Conservation (phyloP, 2,888 invertebrate genomes). For the Drosophila macrospina region DNA sequence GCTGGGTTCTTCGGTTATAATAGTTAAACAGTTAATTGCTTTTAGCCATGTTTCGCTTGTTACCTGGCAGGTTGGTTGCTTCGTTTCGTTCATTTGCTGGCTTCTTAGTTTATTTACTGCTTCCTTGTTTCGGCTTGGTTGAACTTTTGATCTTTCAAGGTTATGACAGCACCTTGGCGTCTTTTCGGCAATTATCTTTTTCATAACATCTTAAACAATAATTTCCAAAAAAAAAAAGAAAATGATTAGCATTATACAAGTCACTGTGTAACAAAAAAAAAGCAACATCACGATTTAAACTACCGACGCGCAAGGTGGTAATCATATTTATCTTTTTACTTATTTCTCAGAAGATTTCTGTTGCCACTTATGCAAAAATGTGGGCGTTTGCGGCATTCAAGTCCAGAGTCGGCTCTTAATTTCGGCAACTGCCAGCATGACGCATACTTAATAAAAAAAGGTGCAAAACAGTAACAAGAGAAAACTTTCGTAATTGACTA, state of each 20-base stretch:
- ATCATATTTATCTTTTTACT: constrained; percentile 16
- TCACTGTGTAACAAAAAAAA: constrained; percentile 45
- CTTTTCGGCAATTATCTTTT: constrained; percentile 66
- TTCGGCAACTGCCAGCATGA: constrained; percentile 30
- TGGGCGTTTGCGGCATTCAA: constrained; percentile 40
- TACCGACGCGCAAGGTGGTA: constrained; percentile 57
- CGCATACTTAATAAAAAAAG: constrained; percentile 41
- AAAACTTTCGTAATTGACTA: neutral
- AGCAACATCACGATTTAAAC: constrained; percentile 61
- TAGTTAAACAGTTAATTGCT: constrained; percentile 71
- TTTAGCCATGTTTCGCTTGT: constrained; percentile 55
- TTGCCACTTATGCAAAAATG: constrained; percentile 55
- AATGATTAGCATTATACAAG: constrained; percentile 9
- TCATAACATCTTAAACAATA: constrained; percentile 62
- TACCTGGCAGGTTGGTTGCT: constrained; percentile 30
- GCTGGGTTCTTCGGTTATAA: constrained; percentile 41
- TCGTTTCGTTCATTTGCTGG: constrained; percentile 28
- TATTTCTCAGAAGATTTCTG: constrained; percentile 7
- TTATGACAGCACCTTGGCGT: constrained; percentile 50
- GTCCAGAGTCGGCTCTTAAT: constrained; percentile 34
- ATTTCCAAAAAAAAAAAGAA: constrained; percentile 41
- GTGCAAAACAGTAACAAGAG: neutral
- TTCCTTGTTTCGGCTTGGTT: constrained; percentile 52
- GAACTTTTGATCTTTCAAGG: constrained; percentile 77
- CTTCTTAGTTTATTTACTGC: neutral